Base-by-base conservation (phyloP, 2,113 vertebrate genomes). In the Crypturellus undulatus region DNA sequence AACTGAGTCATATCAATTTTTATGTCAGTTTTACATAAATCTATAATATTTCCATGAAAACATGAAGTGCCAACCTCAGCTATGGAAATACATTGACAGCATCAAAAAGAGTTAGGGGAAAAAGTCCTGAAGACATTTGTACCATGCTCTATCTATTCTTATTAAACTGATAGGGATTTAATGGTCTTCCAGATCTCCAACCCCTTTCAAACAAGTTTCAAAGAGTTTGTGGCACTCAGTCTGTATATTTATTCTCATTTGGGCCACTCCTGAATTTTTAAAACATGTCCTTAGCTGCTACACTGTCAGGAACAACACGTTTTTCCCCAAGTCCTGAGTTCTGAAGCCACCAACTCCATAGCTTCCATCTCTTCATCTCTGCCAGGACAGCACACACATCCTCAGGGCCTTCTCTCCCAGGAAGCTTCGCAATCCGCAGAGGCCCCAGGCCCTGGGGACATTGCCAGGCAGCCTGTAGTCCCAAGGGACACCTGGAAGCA, bases 41-140 rank as follows among this genome's bases (percentile, higher is more conserved):
- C 75, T 58, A 56, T 36, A 72, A 47, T 40, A 77, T 70, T 93
- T 94, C 72, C 59, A 43, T 58, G 32, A 75, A 84, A 95, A 92
- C 28, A 14, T 3, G 6, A 92, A 34, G 62, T 91, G 87, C 63
- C 82, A 94, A 85, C 22, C 34, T 82, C 70, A 87, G 34, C 73
- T 79, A 18, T 6, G 84, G 47, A 94, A 96, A 91, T 72, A 95
- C 58, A 47, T 47, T 65, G 87, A 79, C 75, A 91, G 64, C 81
- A 69, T 64, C 65, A 85, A 49, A 92, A 95, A 69, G 70, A 84
- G 95, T 84, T 78, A 40, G 21, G 21, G 45, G 63, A 72, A 83
- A 81, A 72, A 83, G 77, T 32, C 43, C 26, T 68, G 68, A 83
- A 84, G 87, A 88, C 36, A 45, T 72, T 79, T 68, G 60, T 4